Base-by-base conservation (phyloP, 2,113 vertebrate genomes). In the Apistogramma diplotaenia region DNA sequence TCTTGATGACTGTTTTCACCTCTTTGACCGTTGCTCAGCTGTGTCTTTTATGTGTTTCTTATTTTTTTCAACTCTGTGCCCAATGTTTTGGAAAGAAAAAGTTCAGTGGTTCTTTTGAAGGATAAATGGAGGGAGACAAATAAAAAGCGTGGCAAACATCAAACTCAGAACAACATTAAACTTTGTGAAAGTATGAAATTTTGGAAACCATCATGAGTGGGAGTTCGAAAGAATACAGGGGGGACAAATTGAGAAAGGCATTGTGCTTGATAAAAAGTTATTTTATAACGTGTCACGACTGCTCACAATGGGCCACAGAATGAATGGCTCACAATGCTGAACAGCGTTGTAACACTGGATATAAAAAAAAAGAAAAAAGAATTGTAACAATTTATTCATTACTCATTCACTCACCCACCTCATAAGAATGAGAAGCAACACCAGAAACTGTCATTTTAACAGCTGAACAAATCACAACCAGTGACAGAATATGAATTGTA, bases 121-220 rank as follows among this genome's bases (percentile, higher is more conserved):
- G 67, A 86, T 60, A 55, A 84, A 78, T 65, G 31, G 40, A 80
- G 29, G n/a, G 33, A 40, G 13, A 74, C 43, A 76, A 57, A 87
- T 53, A 80, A 76, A 18, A 79, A 83, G 57, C 18, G 16, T 2
- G 35, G 40, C 56, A 70, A 74, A 74, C 43, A 27, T 71, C 43
- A 62, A 87, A 71, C 67, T 80, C 40, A 46, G n/a, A 87, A 37
- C 37, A 77, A 77, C 25, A 53, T 43, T 33, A 71, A 81, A 81
- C 73, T 81, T 87, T 62, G 25, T 85, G 53, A 74, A 85, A 90
- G 82, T 79, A 15, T 61, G 60, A 89, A 11, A 70, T 74, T 74
- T 29, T 51, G 8, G 55, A 81, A 73, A 61, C 8, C 0, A 43
- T 51, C 5, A 1, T 57, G 46, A 85, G 85, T 75, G 74, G 60